Evolutionary conservation across 2,113 vertebrate genomes (phyloP).

Genomic region (Chroicocephalus ridibundus): DNA sequence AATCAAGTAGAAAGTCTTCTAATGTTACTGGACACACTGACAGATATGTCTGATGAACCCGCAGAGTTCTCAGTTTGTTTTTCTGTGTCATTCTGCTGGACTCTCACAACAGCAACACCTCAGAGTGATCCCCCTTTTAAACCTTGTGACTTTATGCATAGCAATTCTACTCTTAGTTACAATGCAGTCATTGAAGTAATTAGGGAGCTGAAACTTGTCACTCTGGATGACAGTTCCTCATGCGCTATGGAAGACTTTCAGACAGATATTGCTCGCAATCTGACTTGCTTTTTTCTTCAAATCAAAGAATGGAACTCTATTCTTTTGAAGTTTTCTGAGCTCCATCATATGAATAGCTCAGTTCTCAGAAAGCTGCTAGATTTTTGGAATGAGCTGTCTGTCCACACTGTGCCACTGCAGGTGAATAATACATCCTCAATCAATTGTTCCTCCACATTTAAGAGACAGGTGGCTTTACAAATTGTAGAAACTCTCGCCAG

Average conservation of each 20-base stretch:
- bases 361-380: slow-evolving; percentile 7
- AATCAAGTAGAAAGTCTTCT: slow-evolving; percentile 32
- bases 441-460: slow-evolving; percentile 1
- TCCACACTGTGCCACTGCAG: neutral
- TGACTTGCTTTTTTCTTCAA: slow-evolving; percentile 54
- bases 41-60: neutral
- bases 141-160: neutral
- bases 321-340: slow-evolving; percentile 43
- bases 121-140: neutral
- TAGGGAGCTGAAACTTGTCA: slow-evolving; percentile 36
- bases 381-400: slow-evolving; percentile 58
- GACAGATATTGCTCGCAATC: neutral
- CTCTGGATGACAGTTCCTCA: neutral
- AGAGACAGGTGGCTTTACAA: slow-evolving; percentile 40
- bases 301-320: slow-evolving; percentile 64
- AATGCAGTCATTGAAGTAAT: neutral
- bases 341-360: neutral
- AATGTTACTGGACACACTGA: neutral
- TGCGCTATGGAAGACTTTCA: slow-evolving; percentile 39
- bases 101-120: neutral
- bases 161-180: slow-evolving; percentile 21
- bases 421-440: neutral
- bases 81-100: slow-evolving; percentile 46
- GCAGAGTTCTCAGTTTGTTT: slow-evolving; percentile 36
- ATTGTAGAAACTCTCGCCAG: neutral